These are phyloP conservation scores for Noctua pronuba DNA, from an alignment of 2,888 invertebrate genomes.

Conservation along the genomic window DNA sequence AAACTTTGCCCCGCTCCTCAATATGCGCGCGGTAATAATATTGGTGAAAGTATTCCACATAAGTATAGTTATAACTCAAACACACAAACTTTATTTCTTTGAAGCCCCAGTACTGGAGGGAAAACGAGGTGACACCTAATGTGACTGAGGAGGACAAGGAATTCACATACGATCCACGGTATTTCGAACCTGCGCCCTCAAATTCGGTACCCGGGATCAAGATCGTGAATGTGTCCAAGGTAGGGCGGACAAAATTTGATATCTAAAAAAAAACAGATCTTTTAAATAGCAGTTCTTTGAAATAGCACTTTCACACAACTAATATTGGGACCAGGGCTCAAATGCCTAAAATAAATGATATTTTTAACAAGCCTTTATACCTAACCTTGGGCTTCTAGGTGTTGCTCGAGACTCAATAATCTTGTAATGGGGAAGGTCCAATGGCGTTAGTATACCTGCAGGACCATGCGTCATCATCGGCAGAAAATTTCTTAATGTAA, in stretches of 20 bases:
- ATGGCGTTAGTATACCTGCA: background rate
- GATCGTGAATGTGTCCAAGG: constrained; percentile 82
- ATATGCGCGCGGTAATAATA: background rate
- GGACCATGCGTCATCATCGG: background rate
- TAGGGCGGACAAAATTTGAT: no score
- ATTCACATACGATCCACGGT: constrained; percentile 52
- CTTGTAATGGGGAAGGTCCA: background rate
- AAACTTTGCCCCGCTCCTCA: background rate
- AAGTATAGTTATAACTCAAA: background rate
- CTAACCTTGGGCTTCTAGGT: background rate
- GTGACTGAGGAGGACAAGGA: constrained; percentile 68
- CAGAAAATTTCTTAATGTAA: background rate
- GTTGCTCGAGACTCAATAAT: background rate
- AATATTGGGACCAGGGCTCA: background rate
- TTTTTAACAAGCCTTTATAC: background rate
- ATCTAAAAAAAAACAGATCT: no score
- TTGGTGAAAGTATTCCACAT: background rate
- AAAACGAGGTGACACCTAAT: constrained; percentile 71
- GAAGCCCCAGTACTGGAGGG: constrained; percentile 72
- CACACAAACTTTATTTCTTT: background rate
- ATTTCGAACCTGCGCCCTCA: constrained; percentile 72
- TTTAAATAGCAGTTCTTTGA: no score
- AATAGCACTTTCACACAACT: background rate
- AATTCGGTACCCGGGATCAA: constrained; percentile 78
- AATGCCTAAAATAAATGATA: background rate